Percentiles rank a stretch among this genome's conserved stretches.
Evolutionary conservation across 2,113 vertebrate species (phyloP).

Genomic region (Gavia stellata): DNA sequence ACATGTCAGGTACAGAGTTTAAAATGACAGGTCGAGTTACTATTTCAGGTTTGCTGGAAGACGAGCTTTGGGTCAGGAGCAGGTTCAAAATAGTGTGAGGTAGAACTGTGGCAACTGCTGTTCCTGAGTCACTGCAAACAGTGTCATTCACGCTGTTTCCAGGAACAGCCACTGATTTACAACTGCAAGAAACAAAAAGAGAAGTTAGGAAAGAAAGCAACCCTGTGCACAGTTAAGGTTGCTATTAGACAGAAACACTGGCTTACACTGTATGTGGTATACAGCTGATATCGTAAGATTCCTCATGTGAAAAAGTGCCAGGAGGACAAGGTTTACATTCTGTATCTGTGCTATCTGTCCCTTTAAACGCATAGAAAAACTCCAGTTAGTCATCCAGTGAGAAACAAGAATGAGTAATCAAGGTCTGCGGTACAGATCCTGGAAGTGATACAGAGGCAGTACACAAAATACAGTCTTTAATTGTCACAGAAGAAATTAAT

Average conservation of each 20-base stretch:
- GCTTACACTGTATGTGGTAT: conserved; percentile 60
- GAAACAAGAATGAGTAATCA: neutral
- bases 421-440: neutral
- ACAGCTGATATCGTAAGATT: conserved; percentile 57
- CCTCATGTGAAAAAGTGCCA: conserved; percentile 60
- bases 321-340: conserved; percentile 37
- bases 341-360: conserved; percentile 28
- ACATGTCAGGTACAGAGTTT: neutral
- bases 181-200: conserved; percentile 20
- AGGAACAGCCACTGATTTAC: conserved; percentile 25
- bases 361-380: conserved; percentile 36
- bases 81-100: neutral
- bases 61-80: neutral
- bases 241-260: neutral
- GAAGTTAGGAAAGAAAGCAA: neutral
- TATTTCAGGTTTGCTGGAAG: neutral
- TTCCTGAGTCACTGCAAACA: neutral
- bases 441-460: neutral
- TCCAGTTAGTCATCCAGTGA: neutral
- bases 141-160: conserved; percentile 45
- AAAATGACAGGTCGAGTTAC: neutral
- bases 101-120: neutral
- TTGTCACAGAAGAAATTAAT: neutral
- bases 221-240: neutral
- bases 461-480: neutral